Percentiles rank a stretch among this genome's conserved stretches.
Evolutionary conservation across 2,888 invertebrate species (phyloP).

Genomic region (Prenolepis imparis): DNA sequence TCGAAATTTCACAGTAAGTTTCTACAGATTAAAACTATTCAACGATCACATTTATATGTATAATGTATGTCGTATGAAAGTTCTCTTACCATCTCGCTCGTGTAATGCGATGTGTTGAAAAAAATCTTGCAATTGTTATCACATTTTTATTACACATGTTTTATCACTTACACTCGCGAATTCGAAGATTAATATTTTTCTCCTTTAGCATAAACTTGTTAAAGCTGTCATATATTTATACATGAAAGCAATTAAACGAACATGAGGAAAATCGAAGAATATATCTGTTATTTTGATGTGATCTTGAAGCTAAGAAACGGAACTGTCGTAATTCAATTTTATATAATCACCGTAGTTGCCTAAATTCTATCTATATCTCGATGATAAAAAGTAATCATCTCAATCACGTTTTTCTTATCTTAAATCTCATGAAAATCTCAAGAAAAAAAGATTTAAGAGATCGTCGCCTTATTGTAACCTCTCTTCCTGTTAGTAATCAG

Average conservation of each 20-base stretch:
- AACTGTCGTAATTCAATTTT: conserved; percentile 78
- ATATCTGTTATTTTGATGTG: background rate
- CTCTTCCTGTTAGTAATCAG: background rate
- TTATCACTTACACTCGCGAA: background rate
- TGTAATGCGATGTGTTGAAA: background rate
- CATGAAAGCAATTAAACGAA: background rate
- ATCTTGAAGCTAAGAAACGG: conserved; percentile 42
- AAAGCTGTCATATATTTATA: background rate
- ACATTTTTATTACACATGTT: background rate
- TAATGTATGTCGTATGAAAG: too few species aligned
- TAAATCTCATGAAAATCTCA: background rate
- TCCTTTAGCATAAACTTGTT: background rate
- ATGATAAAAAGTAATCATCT: conserved; percentile 22
- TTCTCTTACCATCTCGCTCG: background rate
- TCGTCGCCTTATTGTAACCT: conserved; percentile 8
- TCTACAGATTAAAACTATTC: background rate
- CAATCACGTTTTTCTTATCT: background rate
- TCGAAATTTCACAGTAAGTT: background rate
- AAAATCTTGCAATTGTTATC: background rate
- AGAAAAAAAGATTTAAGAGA: background rate
- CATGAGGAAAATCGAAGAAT: background rate
- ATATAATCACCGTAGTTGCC: conserved; percentile 83
- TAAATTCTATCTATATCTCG: conserved; percentile 70
- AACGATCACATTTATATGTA: background rate
- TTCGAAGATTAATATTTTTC: background rate